Base-by-base conservation (phyloP, 2,888 invertebrate genomes). In the Cordylochernes scorpioides region DNA sequence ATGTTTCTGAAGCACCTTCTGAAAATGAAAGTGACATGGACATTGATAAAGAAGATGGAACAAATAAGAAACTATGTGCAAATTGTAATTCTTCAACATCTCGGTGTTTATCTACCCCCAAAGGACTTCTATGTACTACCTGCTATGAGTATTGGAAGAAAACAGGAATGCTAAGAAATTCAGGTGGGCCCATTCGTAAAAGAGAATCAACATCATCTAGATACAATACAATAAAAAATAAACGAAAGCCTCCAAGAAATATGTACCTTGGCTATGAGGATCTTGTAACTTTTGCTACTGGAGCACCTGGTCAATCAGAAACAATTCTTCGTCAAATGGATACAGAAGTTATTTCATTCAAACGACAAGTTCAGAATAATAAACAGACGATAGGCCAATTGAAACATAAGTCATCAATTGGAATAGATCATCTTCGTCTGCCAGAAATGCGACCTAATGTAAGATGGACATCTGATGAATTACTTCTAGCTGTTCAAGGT, bases 201-300 rank as follows among this genome's bases (percentile, higher is more conserved):
- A 28, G 34, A 10, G 39, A 33, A 9, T 22, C 34, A 3, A 28
- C 35, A 4, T 33, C 36, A 5, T 24, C 31, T 28, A 38, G 48
- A 30, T 35, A 46, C 36, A 33, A 44, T 33, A 39, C 41, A 16
- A 21, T 39, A 10, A 32, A 44, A 29, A 42, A 41, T 31, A 61
- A 64, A 48, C 71, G 82, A 51, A 75, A 77, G 54, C 75, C 88
- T 47, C 88, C 88, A 38, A 71, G 75, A 48, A 88, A 88, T 58
- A 84, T 91, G 72, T 78, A 80, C 63, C 75, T 91, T 60, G 84
- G 82, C 65, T 77, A 84, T 59, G 88, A 88, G 58, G 88, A 88
- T 63, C 66, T 91, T 55, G 71, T 78, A 44, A 69, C 75, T 45
- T 68, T 91, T 64, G 84, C 84, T 37, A 68, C 70, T 40, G 69